These are phyloP conservation scores for Pachyuromys duprasi DNA, from an alignment of 2,797 vertebrate genomes.

Conservation along the genomic window DNA sequence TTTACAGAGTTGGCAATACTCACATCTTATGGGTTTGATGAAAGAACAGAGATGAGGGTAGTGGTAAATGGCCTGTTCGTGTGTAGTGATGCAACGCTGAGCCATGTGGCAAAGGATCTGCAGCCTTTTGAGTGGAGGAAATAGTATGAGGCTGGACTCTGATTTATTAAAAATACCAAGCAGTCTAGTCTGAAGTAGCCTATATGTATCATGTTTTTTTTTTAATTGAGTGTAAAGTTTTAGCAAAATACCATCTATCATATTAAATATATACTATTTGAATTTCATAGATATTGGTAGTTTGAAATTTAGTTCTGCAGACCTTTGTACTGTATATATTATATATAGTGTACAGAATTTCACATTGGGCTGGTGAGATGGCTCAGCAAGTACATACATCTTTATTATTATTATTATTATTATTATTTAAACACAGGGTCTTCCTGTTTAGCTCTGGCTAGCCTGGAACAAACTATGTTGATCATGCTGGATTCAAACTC, in stretches of 20 bases:
- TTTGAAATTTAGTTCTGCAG: not conserved
- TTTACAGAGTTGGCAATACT: not conserved
- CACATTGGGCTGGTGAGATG: not conserved
- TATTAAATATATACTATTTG: not conserved
- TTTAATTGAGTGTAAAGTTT: not conserved
- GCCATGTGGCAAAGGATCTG: not conserved
- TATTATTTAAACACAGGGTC: not conserved
- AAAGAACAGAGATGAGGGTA: not conserved
- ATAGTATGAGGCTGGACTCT: not conserved
- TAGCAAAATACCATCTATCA: not conserved
- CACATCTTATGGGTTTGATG: not conserved
- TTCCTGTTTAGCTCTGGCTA: not conserved
- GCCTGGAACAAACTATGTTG: not conserved
- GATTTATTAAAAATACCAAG: not conserved
- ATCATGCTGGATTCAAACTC: not conserved
- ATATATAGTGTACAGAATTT: not conserved
- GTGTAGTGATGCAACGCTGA: not conserved
- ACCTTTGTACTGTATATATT: not conserved
- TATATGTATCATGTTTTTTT: not conserved
- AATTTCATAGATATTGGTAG: constrained; percentile 18
- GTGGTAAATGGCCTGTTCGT: not conserved
- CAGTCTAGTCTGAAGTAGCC: not conserved
- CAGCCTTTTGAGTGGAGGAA: not conserved
- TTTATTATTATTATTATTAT: no score
- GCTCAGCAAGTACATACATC: not conserved